A percentile compares a stretch with the other conserved stretches of the same genome.
phyloP scores from a whole-genome alignment of 2,113 vertebrate species.

The Pelusios castaneus region DNA sequence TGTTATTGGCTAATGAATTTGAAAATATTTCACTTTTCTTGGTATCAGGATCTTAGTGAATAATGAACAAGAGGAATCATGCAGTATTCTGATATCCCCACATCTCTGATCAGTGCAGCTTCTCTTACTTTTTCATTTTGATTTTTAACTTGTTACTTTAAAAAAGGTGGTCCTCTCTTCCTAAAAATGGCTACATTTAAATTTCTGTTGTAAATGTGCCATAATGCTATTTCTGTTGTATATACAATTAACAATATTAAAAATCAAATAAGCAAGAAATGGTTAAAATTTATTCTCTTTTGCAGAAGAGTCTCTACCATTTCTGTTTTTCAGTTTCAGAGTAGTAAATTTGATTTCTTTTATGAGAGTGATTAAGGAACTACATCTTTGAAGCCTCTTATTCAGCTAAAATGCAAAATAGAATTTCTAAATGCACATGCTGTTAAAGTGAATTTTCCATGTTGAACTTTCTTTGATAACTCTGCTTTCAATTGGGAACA shows the following conservation, averaged over 20 bases:
- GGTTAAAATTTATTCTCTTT: not conserved
- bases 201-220: not conserved
- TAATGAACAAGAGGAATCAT: not conserved
- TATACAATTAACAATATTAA: not conserved
- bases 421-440: not conserved
- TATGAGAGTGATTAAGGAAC: not conserved
- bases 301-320: not conserved
- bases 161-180: not conserved
- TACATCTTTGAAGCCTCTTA: not conserved
- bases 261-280: not conserved
- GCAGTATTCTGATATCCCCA: not conserved
- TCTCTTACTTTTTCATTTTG: not conserved
- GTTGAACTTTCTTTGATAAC: conserved; percentile 37
- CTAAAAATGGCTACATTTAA: not conserved
- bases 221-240: not conserved
- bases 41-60: not conserved
- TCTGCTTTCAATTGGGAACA: conserved; percentile 57
- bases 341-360: not conserved
- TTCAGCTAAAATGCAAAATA: not conserved
- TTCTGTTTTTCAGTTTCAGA: not conserved
- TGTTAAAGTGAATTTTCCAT: conserved; percentile 35
- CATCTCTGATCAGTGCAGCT: not conserved
- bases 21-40: not conserved
- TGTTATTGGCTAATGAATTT: not conserved
- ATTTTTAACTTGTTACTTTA: not conserved